Base-by-base conservation (phyloP, 2,113 vertebrate species). In the Calyptommatus sinebrachiatus region DNA sequence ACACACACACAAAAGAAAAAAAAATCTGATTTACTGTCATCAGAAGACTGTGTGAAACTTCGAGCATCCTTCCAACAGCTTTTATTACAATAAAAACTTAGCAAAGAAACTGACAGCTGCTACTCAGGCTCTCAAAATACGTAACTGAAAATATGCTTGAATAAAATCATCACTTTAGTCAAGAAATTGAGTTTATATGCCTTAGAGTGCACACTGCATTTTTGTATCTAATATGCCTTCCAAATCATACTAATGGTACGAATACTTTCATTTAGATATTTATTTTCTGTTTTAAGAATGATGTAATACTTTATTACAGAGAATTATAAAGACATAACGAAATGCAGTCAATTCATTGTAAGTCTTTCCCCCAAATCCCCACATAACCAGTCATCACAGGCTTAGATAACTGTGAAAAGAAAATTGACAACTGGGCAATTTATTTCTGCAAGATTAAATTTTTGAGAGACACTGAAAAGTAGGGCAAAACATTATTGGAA, bases 391-490 rank as follows among this genome's bases (percentile, higher is more conserved):
- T n/a, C 26, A 80, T 48, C 31, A 69, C 11, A 74, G 35, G 1
- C 45, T 79, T 83, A 73, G 16, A 24, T 45, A 79, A 81, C 35
- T 1, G 0, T 67, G 11, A 83, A 76, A 79, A 8, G 73, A 81
- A 83, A 86, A 71, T 63, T 70, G 68, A 28, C 31, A 77, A 28
- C 20, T 66, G 22, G 50, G n/a, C 74, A 69, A 78, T 72, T 88
- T 76, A 76, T 78, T 83, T 83, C 69, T 83, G 46, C 69, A 87
- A 83, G 41, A 77, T 62, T 76, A 72, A 41, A 76, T 74, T 87
- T 82, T 78, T 78, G 57, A 83, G 5, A 81, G 70, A 85, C 45
- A 72, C 21, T 75, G 5, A 41, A 73, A 71, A 71, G 63, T 29
- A 81, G 21, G 8, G 7, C 46, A 86, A 70, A 6, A 82, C 1